Conservation (phyloP, 2,888 invertebrate genomes). For the Xestia rhomboidea region DNA sequence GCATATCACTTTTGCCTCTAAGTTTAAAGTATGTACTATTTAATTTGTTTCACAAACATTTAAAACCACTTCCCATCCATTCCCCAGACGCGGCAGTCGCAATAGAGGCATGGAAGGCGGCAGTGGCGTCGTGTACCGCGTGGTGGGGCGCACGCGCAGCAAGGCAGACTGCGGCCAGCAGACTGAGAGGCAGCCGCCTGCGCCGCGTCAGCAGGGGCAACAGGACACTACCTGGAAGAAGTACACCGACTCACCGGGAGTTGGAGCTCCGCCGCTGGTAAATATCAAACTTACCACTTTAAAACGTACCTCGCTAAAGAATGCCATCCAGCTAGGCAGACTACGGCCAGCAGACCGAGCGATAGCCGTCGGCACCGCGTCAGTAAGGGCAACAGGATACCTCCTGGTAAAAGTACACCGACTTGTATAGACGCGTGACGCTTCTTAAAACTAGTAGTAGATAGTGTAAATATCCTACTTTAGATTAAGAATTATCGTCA, state of each 20-base stretch:
- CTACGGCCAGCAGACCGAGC: slow-evolving; percentile 88
- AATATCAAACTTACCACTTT: slow-evolving; percentile 59
- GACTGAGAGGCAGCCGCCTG: slow-evolving; percentile 84
- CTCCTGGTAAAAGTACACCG: slow-evolving; percentile 92
- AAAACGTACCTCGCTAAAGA: not conserved
- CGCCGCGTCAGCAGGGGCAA: slow-evolving; percentile 80
- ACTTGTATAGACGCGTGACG: not conserved
- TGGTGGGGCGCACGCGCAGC: slow-evolving; percentile 87
- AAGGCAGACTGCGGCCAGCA: slow-evolving; percentile 89
- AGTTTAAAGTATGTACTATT: not conserved
- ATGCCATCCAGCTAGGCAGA: slow-evolving; percentile 88
- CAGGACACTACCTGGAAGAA: slow-evolving; percentile 92
- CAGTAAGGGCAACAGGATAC: slow-evolving; percentile 85
- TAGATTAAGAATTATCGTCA: not conserved
- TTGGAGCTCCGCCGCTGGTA: slow-evolving; percentile 90
- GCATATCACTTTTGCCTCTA: not conserved
- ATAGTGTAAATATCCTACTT: not conserved
- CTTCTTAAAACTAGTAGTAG: not conserved
- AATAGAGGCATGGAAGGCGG: slow-evolving; percentile 90
- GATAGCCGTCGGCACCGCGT: slow-evolving; percentile 81
- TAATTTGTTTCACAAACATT: not conserved
- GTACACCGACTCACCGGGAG: slow-evolving; percentile 92
- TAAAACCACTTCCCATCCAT: not conserved
- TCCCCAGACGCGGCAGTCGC: slow-evolving; percentile 89
- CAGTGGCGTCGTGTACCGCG: slow-evolving; percentile 89